Evolutionary conservation across 2,888 invertebrate species (phyloP), one percentile per base, ranked within the genome.

Genomic region (Dicranocentrus wangi): DNA sequence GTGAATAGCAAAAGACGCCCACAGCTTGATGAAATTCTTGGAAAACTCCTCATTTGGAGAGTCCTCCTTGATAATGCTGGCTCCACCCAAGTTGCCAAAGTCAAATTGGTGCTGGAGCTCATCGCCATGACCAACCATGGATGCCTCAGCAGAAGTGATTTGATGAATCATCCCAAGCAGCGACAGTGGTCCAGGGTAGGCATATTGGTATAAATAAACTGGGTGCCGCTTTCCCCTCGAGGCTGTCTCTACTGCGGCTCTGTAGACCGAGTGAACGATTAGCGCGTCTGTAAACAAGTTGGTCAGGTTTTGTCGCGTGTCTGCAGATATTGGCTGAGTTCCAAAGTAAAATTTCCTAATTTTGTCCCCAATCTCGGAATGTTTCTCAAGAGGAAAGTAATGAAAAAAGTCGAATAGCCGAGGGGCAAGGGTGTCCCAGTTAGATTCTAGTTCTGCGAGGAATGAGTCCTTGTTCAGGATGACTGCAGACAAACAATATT

Each of bases 291-390:
- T 42, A 58, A 17, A 65, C 8, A 72, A 0, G 27, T 78, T 47
- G 15, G 43, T 21, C 3, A 66, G 17, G 8, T n/a, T 3, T 15
- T 21, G n/a, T 2, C 42, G 43, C n/a, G n/a, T n/a, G n/a, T n/a
- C n/a, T n/a, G n/a, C n/a, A n/a, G 55, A 27, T 21, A 79, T 51
- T 23, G 42, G 7, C 15, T 71, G 61, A 0, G 39, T 17, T n/a
- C 58, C 71, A 66, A 79, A 79, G n/a, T 80, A 80, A 32, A 80
- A 73, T 7, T 68, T 5, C n/a, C 47, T 15, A 13, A 80, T 10
- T 66, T 66, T 66, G 2, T 66, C 10, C 1, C 72, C 23, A 21
- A 72, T 39, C 0, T 3, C n/a, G 7, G 2, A 1, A 10, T 61
- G 25, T 0, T 61, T 47, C 21, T 66, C 42, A 27, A 7, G 51